Evolutionary conservation across 2,888 invertebrate species (phyloP), one percentile per base, ranked within the genome.

Genomic region (Ormyrus thymus): DNA sequence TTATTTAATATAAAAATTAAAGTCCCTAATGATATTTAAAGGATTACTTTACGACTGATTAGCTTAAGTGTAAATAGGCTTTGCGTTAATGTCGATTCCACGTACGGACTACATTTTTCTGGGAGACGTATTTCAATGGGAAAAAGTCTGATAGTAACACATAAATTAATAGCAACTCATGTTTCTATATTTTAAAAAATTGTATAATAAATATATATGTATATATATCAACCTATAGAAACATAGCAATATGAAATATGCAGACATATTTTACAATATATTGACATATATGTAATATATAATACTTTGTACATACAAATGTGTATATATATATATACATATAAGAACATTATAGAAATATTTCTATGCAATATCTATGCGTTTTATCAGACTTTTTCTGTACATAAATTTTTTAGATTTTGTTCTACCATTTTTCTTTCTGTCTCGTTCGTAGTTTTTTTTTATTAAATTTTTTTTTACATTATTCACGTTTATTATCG

Each of bases 11-110:
- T 86, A 81, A 87, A 88, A 89, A 88, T 88, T 86, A 88, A 88
- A 88, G 86, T 85, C 85, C 87, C 88, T 87, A 88, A 86, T 84
- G 86, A 85, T 88, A 88, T 86, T 78, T 85, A 87, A 86, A 88
- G 85, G 85, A 86, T 86, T 86, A 73, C 13, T 69, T 78, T 78
- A 86, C 83, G 84, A 86, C 83, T 85, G 85, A 84, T 86, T 86
- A 86, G 85, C 86, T 86, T 86, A 87, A 85, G 83, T 87, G 84
- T 86, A 87, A 84, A 86, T 86, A 86, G 85, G 86, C 86, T 85
- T 86, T 82, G 82, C 81, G 81, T 61, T 82, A 79, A 82, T 83
- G 59, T 75, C 71, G 51, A 71, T 71, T 74, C 11, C 61, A 78
- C 62, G 13, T 78, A 64, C 61, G 72, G 62, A 71, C 72, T 76